Evolutionary conservation across 2,113 vertebrate genomes (phyloP), one percentile per base, ranked within the genome.

Genomic region (Pedetes capensis): DNA sequence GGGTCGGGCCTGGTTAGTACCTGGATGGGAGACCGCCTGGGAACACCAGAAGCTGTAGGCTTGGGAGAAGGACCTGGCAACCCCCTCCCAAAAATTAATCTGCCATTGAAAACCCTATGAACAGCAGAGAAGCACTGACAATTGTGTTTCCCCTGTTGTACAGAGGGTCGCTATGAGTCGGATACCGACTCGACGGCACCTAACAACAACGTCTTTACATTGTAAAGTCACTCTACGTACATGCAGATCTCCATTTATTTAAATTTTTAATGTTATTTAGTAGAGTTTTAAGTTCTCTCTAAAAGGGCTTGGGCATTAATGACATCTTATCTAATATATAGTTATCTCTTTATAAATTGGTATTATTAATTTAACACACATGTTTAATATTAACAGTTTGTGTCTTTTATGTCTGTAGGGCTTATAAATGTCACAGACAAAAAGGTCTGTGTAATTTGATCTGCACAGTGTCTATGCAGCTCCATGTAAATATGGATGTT

Each of bases 271-370:
- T 17, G 16, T 69, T 51, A 47, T 87, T 89, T 92, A 57, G 23
- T 49, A 69, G 49, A 29, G 4, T 90, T 92, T 84, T 75, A 94
- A 59, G 32, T 93, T 80, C 89, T 80, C 47, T 87, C n/a, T n/a
- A 42, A 79, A 47, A 81, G 3, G 17, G 84, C 8, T 72, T 57
- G 68, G 1, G 27, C 34, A 76, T 72, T 76, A 91, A 64, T 91
- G 61, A 63, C 59, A 92, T 75, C 29, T 90, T n/a, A 66, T 32
- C 37, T 68, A 80, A 51, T n/a, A 89, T 74, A 47, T 49, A 39
- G 12, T 53, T 37, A 61, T 74, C 32, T 0, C 51, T 92, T 29
- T 74, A 55, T 1, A 89, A 59, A n/a, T 78, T 78, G 76, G 34
- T 61, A 78, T 75, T 78, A 88, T 64, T 92, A 82, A 89, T 79